Evolutionary conservation across 2,113 vertebrate genomes (phyloP).

Genomic region (Sisor rabdophorus): DNA sequence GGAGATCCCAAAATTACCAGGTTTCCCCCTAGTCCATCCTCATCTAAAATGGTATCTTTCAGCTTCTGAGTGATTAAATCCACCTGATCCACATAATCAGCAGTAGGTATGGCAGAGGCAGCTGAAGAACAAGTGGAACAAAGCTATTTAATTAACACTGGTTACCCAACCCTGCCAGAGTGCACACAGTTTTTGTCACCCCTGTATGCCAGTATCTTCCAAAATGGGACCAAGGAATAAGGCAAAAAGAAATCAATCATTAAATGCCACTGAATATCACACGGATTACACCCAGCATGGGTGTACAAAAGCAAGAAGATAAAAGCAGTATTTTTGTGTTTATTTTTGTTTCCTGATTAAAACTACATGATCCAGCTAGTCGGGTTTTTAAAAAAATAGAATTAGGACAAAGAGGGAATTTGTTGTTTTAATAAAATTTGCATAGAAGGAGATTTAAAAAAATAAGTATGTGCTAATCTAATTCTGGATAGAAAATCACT

Average conservation of each 20-base stretch:
- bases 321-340: no score
- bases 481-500: neutral
- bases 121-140: no score
- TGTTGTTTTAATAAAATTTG: neutral
- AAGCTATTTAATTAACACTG: no score
- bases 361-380: neutral
- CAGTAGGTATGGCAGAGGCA: no score
- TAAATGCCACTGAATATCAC: constrained; percentile 36
- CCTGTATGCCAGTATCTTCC: neutral
- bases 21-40: no score
- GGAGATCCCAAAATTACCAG: no score
- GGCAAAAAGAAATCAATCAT: constrained; percentile 23
- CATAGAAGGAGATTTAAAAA: neutral
- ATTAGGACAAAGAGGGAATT: neutral
- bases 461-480: neutral
- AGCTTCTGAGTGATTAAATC: no score
- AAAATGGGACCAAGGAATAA: neutral
- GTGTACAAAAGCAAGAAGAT: neutral
- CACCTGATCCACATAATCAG: no score
- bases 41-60: no score
- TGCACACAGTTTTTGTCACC: neutral
- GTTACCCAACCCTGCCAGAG: neutral
- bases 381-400: neutral
- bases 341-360: neutral
- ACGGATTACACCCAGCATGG: constrained; percentile 22